phyloP scores from a whole-genome alignment of 1,140 invertebrate species.

The Drosophila mayri region DNA sequence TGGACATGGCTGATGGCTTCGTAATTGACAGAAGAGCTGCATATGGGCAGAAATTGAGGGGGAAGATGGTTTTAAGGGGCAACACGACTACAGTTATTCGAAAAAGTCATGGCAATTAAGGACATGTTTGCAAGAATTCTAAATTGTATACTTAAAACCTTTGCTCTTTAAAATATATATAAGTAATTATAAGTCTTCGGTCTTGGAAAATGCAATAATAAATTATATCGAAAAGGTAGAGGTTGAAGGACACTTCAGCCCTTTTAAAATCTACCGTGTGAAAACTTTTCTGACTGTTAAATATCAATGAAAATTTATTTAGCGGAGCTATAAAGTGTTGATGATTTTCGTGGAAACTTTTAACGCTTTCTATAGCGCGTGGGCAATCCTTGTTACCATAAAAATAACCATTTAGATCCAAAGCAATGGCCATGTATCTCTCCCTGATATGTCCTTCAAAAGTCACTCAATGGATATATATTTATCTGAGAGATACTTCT shows the following conservation, averaged over 20 bases:
- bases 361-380: conserved; percentile 25
- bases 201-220: too few relatives aligned
- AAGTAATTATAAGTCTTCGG: neutral
- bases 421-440: neutral
- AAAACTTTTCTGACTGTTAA: neutral
- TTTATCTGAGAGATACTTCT: conserved; percentile 32
- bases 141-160: neutral
- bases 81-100: neutral
- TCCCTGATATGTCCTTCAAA: conserved; percentile 32
- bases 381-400: conserved; percentile 16
- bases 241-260: too few relatives aligned
- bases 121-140: neutral
- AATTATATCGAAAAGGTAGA: too few relatives aligned
- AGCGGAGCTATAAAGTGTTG: neutral
- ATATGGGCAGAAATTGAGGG: neutral
- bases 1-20: conserved; percentile 13
- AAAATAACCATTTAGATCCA: conserved; percentile 7
- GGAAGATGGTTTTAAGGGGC: neutral
- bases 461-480: conserved; percentile 42
- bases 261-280: too few relatives aligned
- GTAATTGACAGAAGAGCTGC: conserved; percentile 29
- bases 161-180: too few relatives aligned
- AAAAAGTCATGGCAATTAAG: conserved; percentile 1
- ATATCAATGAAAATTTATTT: neutral
- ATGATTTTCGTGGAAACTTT: conserved; percentile 21